Percentiles rank a stretch among this genome's conserved stretches.
Conservation (phyloP, 2,888 invertebrate genomes). For the Bembecia ichneumoniformis region DNA sequence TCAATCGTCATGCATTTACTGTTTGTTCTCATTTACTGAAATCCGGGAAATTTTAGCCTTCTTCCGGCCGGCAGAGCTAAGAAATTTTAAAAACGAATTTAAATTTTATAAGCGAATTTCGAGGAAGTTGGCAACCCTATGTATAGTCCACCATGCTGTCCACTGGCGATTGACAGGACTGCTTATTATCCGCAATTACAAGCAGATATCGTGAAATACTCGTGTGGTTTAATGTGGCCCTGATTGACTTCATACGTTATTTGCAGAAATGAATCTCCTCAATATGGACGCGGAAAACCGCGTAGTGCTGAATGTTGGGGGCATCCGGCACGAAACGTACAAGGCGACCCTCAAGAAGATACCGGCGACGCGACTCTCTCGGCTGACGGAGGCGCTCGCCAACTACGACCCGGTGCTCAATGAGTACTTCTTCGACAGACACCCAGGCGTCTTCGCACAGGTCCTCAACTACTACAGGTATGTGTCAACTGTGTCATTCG, state of each 20-base stretch:
- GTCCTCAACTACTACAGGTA: slow-evolving; percentile 96
- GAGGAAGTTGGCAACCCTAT: no score
- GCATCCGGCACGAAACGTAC: slow-evolving; percentile 97
- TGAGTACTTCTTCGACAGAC: slow-evolving; percentile 99
- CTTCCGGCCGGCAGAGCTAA: no score
- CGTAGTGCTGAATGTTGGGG: slow-evolving; percentile 98
- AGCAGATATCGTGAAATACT: no score
- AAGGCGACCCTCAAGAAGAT: slow-evolving; percentile 97
- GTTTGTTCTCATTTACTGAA: no score
- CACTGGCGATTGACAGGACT: no score
- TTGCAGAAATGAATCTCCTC: slow-evolving; percentile 84
- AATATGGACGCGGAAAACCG: slow-evolving; percentile 99
- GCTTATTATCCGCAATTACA: no score
- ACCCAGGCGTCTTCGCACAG: slow-evolving; percentile 97
- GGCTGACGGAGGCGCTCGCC: slow-evolving; percentile 96
- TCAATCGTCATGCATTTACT: no score
- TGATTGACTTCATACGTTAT: neutral
- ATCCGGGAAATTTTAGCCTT: no score
- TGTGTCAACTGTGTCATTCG: slow-evolving; percentile 47
- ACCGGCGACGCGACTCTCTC: slow-evolving; percentile 93
- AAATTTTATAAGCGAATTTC: no score
- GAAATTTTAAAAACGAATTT: no score
- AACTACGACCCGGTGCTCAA: slow-evolving; percentile 99
- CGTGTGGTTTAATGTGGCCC: no score
- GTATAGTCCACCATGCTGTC: no score